Base-by-base conservation (phyloP, 1,140 invertebrate genomes). In the Pseudobourletiella spinata region DNA sequence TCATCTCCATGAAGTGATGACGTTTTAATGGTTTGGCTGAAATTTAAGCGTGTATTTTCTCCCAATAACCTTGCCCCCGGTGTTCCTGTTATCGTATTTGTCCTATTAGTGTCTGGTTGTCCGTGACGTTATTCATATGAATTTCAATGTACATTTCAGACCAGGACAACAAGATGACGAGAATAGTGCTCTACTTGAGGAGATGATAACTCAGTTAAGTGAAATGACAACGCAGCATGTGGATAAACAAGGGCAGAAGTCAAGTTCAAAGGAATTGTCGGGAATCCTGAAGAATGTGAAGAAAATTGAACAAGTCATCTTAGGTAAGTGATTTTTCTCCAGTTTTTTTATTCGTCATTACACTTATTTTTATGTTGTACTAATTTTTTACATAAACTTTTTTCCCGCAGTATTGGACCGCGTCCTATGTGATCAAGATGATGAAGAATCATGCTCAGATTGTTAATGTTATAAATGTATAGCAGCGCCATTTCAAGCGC, bases 251-350 rank as follows among this genome's bases (percentile, higher is more conserved):
- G 72, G 69, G 24, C 64, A 70, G 61, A 72, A 68, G 66, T 74
- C 65, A 66, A 72, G 69, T 2, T 78, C 77, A 14, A 73, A 78
- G 65, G 81, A 83, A 69, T 70, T 83, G 54, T 79, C 81, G 20
- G 78, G 77, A 24, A 81, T 81, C 48, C 71, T 83, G 20, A 79
- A 79, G 63, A 82, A 83, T 72, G 72, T 83, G 28, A 80, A 82
- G 65, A 79, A 79, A 69, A 73, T 82, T 39, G 81, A 83, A 71
- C 79, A 81, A 66, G 79, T 79, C 64, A 72, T 82, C 44, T 77
- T 80, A 73, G 76, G 81, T 82, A 75, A 70, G 71, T 61, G 4
- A 14, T 39, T 26, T 30, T 54, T 2, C 1, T 25, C 24, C 25
- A 24, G 51, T 25, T 24, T 52, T 52, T 6, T 14, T n/a, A 11